Base-by-base conservation (phyloP, 1,140 invertebrate species). In the Drosophila nasuta region DNA sequence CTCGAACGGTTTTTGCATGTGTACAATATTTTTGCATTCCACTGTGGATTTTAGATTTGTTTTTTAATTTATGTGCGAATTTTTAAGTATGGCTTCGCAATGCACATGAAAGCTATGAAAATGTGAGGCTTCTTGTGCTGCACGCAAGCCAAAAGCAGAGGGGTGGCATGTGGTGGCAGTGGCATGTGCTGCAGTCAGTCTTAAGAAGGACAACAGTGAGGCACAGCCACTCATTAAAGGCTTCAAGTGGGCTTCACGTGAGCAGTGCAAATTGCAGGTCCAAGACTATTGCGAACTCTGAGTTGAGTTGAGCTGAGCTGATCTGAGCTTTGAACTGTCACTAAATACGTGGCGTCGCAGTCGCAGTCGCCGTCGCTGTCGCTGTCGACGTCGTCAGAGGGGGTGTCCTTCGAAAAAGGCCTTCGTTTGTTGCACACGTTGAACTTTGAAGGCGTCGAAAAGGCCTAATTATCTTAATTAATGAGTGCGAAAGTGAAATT, bases 381-480 rank as follows among this genome's bases (percentile, higher is more conserved):
- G 57, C 25, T 6, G 56, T 7, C 5, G 41, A 41, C 45, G 62
- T 63, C 46, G 51, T 49, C 25, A 49, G 63, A 46, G 60, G 46
- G 33, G 48, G 51, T 20, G 76, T 52, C 70, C 76, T 71, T 57
- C 54, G 46, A 25, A 30, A 46, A 17, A 49, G 43, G 72, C 60
- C 52, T 52, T 58, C 68, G 59, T 75, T 68, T 64, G 67, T 77
- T 68, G 68, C 69, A 76, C 60, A 76, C 60, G 81, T 75, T 89
- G 81, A 89, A 89, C 86, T 89, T 78, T 85, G 86, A 79, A 89
- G 85, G 85, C 86, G 85, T 75, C 81, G 85, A 89, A 89, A 88
- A 89, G 85, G 78, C 85, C 85, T 89, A 89, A 89, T 89, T 89
- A 89, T 89, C 85, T 89, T 89, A 89, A 89, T 89, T 89, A 89